Base-by-base conservation (phyloP, 1,140 invertebrate species). In the Triops cancriformis region DNA sequence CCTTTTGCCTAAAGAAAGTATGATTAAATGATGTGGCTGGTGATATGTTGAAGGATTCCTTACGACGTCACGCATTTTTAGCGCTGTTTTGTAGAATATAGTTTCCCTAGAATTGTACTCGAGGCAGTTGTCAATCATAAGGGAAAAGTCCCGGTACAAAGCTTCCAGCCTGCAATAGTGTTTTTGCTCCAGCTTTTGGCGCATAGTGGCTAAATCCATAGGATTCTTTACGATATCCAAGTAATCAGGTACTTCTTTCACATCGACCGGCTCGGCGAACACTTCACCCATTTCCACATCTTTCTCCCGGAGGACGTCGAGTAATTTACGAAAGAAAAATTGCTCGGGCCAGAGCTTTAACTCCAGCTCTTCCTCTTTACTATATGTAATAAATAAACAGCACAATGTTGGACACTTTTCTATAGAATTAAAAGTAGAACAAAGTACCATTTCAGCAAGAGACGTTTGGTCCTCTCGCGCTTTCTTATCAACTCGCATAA, bases 151-250 rank as follows among this genome's bases (percentile, higher is more conserved):
- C 1, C 85, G 85, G 83, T 96, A 92, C 82, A 98, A 91, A 23
- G 91, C 89, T 76, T 92, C 89, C 51, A 98, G 86, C 27, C 88
- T 90, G 6, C 86, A 85, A 85, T 98, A 98, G 76, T 90, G 85
- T 79, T 93, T 91, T 42, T 87, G 85, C 74, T 93, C 90, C 14
- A 96, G 86, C 86, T 95, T 96, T 73, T 86, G 86, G 80, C 87
- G 85, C 93, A 99, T 98, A 0, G 96, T 98, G 73, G 93, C 93
- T 51, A 98, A 88, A 85, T 98, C 97, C 96, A 99, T 99, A 0
- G 97, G 97, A 80, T 94, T 87, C 77, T 94, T 92, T 0, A 99
- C 95, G 76, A 98, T 92, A 18, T 94, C 91, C 73, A 92, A 89
- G 85, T 98, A 99, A 85, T 98, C 96, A 73, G 94, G 93, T 51